Percentiles rank a stretch among this genome's conserved stretches.
Evolutionary conservation across 2,797 vertebrate genomes (phyloP).

Genomic region (Erpetoichthys calabaricus): DNA sequence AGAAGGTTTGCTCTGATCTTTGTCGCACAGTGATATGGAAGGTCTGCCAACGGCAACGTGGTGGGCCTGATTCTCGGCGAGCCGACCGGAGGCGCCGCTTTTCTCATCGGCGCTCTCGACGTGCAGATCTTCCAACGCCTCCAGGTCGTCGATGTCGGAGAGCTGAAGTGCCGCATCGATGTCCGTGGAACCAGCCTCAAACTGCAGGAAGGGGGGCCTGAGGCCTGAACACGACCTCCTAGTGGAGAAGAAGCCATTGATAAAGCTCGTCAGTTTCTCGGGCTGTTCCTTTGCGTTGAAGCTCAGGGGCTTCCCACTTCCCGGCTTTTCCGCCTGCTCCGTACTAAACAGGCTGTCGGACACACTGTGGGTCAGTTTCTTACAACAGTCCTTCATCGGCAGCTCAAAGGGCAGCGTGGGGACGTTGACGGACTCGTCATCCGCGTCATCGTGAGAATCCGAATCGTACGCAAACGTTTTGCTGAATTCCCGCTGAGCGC

Average conservation of each 20-base stretch:
- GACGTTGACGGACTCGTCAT: slow-evolving; percentile 56
- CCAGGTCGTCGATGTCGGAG: slow-evolving; percentile 60
- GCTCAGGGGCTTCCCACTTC: slow-evolving; percentile 31
- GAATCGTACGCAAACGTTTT: slow-evolving; percentile 60
- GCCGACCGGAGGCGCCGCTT: slow-evolving; percentile 40
- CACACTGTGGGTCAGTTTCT: slow-evolving; percentile 62
- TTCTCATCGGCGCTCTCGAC: slow-evolving; percentile 47
- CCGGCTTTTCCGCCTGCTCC: slow-evolving; percentile 39
- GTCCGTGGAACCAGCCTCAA: slow-evolving; percentile 33
- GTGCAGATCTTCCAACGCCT: slow-evolving; percentile 49
- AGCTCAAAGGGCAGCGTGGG: slow-evolving; percentile 35
- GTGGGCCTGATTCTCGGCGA: slow-evolving; percentile 37
- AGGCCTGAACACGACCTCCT: slow-evolving; percentile 35
- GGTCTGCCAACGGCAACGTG: slow-evolving; percentile 33
- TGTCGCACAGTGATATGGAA: slow-evolving; percentile 31
- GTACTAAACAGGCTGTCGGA: slow-evolving; percentile 75
- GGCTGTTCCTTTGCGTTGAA: slow-evolving; percentile 59
- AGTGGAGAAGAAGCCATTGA: slow-evolving; percentile 48
- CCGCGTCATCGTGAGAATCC: slow-evolving; percentile 54
- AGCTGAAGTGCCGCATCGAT: slow-evolving; percentile 36
- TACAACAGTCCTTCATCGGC: slow-evolving; percentile 50
- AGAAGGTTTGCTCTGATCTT: slow-evolving; percentile 39
- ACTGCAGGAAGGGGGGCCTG: slow-evolving; percentile 34
- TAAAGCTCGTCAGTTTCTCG: slow-evolving; percentile 61
- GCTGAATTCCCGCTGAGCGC: slow-evolving; percentile 29